Percentiles rank a stretch among this genome's conserved stretches.
Evolutionary conservation across 2,113 vertebrate genomes (phyloP).

Genomic region (Gymnarchus niloticus): DNA sequence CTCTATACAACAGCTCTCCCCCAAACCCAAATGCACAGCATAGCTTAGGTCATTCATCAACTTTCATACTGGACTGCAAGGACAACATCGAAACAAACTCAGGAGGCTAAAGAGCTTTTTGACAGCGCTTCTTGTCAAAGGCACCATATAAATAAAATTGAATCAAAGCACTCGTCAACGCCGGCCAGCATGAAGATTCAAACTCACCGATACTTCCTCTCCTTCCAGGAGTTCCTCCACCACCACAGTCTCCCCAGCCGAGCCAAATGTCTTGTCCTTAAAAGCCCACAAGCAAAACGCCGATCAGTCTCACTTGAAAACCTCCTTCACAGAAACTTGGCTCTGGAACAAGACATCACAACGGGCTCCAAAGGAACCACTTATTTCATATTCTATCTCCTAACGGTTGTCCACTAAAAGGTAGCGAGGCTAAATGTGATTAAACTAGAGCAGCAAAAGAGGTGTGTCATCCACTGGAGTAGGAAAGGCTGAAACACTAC

Average conservation of each 20-base stretch:
- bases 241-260: constrained; percentile 86
- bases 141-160: too few species aligned
- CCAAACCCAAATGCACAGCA: neutral
- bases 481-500: neutral
- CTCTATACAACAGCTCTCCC: neutral
- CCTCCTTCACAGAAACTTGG: neutral
- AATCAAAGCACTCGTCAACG: too few species aligned
- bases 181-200: too few species aligned
- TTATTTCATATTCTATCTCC: neutral
- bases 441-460: neutral
- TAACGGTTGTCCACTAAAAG: neutral
- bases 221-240: constrained; percentile 92
- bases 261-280: constrained; percentile 80
- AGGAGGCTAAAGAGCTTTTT: too few species aligned
- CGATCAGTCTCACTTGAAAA: neutral
- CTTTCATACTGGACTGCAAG: neutral
- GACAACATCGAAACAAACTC: neutral
- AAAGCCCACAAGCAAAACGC: neutral
- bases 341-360: neutral
- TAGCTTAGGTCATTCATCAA: neutral
- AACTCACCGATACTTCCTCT: constrained; percentile 92
- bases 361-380: neutral
- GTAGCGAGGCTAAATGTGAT: neutral
- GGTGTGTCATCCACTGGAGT: neutral
- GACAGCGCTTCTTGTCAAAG: too few species aligned